Evolutionary conservation across 2,888 invertebrate genomes (phyloP), one percentile per base, ranked within the genome.

Genomic region (Tetragonula carbonaria): DNA sequence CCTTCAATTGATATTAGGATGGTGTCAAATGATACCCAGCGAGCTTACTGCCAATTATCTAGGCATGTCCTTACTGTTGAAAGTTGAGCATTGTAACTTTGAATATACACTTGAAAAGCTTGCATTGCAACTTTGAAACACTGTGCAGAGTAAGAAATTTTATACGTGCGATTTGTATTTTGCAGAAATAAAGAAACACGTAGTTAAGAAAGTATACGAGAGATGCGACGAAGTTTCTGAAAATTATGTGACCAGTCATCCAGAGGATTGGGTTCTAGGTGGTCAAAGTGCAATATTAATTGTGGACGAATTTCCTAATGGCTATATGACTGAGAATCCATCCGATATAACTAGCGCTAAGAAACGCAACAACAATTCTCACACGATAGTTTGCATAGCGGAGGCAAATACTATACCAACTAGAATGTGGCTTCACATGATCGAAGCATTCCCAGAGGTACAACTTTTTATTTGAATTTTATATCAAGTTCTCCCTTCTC

Each of bases 231-330:
- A 95, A 94, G 94, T 95, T 6, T 95, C 95, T 0, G 94, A 95
- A 84, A 93, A 92, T 84, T 95, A 95, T 86, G 93, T 95, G 92
- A 91, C 95, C 93, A 87, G 94, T 92, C 93, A 95, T 93, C 88
- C 95, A 91, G 94, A 95, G 90, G 93, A 95, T 85, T 93, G 95
- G 95, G 93, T 94, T 84, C 93, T 97, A 0, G 97, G 97, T 0
- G 96, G 96, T 0, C 95, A 95, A 53, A 95, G 95, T 87, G 95
- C 95, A 71, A 96, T 97, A 63, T 95, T 97, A n/a, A 94, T 97
- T 18, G 95, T 96, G 0, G 97, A 97, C 88, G 95, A 96, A 92
- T 97, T 96, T 92, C 97, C 97, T 0, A 95, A 96, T 90, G 96
- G 96, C 68, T 94, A 95, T 76, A 96, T 96, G 94, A 94, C 96